These are phyloP conservation scores for Buceros bicornis DNA, from an alignment of 2,797 vertebrate species.

Conservation along the genomic window DNA sequence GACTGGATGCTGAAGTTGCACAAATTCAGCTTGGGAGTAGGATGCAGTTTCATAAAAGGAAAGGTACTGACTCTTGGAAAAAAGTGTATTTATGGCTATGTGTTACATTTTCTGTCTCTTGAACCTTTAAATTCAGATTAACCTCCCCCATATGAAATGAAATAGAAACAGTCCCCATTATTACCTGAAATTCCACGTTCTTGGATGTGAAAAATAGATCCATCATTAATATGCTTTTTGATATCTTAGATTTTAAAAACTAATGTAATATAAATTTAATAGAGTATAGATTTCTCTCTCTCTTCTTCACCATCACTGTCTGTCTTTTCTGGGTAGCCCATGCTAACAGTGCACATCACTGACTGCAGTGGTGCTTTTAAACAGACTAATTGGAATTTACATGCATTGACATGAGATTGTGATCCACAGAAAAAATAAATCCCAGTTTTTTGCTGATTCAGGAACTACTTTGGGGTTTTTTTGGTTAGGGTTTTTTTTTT, in stretches of 20 bases:
- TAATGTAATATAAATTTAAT: background rate
- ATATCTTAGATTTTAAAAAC: background rate
- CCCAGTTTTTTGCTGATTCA: background rate
- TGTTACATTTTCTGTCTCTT: background rate
- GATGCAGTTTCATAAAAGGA: background rate
- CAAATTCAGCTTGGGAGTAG: background rate
- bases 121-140: background rate
- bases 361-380: constrained; percentile 15
- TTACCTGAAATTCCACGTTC: background rate
- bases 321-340: background rate
- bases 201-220: background rate
- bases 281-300: background rate
- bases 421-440: background rate
- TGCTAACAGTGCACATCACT: constrained; percentile 15
- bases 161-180: background rate
- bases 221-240: background rate
- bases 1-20: background rate
- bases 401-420: background rate
- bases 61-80: background rate
- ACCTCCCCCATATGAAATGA: background rate
- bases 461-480: background rate
- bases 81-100: fast-evolving
- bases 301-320: background rate
- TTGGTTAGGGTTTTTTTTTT: too few relatives aligned
- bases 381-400: constrained; percentile 39